Evolutionary conservation across 1,140 invertebrate species (phyloP).

Genomic region (Scylla paramamosain): DNA sequence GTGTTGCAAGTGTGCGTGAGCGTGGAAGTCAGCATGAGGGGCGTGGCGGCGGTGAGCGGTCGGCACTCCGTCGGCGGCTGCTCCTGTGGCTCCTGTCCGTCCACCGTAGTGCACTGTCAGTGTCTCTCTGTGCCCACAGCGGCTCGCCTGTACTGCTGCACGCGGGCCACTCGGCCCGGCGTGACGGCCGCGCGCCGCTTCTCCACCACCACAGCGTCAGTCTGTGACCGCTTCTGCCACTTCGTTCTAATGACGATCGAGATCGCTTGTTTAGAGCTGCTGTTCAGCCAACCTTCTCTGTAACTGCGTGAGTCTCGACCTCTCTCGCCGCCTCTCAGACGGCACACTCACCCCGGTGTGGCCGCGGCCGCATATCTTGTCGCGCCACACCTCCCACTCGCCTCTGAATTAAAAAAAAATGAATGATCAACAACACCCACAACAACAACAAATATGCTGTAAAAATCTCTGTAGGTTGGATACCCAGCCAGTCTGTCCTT

Average conservation of each 20-base stretch:
- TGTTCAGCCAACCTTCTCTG: slow-evolving; percentile 64
- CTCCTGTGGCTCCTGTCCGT: slow-evolving; percentile 61
- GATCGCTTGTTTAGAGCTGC: slow-evolving; percentile 66
- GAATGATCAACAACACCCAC: slow-evolving; percentile 1
- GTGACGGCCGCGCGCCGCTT: neutral
- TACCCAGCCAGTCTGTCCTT: slow-evolving; percentile 69
- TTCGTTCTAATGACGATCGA: slow-evolving; percentile 63
- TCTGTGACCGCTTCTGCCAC: slow-evolving; percentile 70
- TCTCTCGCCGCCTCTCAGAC: slow-evolving; percentile 56
- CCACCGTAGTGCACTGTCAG: slow-evolving; percentile 69
- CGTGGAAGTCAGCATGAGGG: slow-evolving; percentile 28
- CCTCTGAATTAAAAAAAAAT: slow-evolving; percentile 53
- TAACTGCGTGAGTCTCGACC: slow-evolving; percentile 27
- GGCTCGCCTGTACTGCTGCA: slow-evolving; percentile 32
- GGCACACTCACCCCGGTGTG: slow-evolving; percentile 35
- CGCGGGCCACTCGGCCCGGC: neutral
- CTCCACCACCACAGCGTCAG: slow-evolving; percentile 65
- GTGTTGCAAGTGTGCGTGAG: slow-evolving; percentile 35
- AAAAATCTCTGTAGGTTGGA: slow-evolving; percentile 76
- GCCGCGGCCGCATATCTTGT: slow-evolving; percentile 9
- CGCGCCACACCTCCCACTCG: slow-evolving; percentile 57
- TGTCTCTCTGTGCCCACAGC: slow-evolving; percentile 60
- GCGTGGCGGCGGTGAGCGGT: neutral
- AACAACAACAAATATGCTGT: slow-evolving; percentile 64
- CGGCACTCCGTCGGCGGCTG: slow-evolving; percentile 56